phyloP scores from a whole-genome alignment of 2,113 vertebrate genomes.

The Kryptolebias marmoratus region DNA sequence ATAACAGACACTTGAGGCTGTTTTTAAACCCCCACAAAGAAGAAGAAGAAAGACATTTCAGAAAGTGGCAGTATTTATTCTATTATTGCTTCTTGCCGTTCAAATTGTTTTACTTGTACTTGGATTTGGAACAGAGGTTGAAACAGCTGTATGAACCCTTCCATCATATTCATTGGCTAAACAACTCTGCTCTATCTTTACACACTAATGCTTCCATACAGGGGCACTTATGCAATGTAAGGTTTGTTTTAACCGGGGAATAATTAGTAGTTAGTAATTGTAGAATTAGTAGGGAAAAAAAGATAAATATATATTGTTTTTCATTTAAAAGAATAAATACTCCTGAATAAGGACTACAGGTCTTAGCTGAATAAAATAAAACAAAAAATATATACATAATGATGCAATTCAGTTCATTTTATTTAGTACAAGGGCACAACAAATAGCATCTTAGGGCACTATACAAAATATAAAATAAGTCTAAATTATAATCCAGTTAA shows the following conservation, averaged over 20 bases:
- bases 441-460: too few relatives aligned
- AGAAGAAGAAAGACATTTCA: conserved; percentile 16
- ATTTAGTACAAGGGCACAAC: too few relatives aligned
- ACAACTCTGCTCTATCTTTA: conserved; percentile 13
- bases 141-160: conserved; percentile 17
- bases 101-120: conserved; percentile 50
- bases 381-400: too few relatives aligned
- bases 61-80: conserved; percentile 22
- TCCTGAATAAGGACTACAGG: too few relatives aligned
- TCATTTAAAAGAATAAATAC: too few relatives aligned
- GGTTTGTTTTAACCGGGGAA: conserved; percentile 11
- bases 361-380: too few relatives aligned
- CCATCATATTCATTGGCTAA: conserved; percentile 26
- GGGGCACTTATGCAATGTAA: not conserved
- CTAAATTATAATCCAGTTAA: too few relatives aligned
- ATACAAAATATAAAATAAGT: too few relatives aligned
- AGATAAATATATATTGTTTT: too few relatives aligned
- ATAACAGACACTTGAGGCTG: conserved; percentile 59
- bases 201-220: not conserved
- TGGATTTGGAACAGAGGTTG: conserved; percentile 22
- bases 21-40: conserved; percentile 33
- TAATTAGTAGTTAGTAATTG: not conserved
- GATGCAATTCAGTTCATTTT: too few relatives aligned
- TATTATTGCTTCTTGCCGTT: conserved; percentile 7
- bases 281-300: too few relatives aligned